Evolutionary conservation across 2,113 vertebrate genomes (phyloP), one percentile per base, ranked within the genome.

Genomic region (Otolemur garnettii): DNA sequence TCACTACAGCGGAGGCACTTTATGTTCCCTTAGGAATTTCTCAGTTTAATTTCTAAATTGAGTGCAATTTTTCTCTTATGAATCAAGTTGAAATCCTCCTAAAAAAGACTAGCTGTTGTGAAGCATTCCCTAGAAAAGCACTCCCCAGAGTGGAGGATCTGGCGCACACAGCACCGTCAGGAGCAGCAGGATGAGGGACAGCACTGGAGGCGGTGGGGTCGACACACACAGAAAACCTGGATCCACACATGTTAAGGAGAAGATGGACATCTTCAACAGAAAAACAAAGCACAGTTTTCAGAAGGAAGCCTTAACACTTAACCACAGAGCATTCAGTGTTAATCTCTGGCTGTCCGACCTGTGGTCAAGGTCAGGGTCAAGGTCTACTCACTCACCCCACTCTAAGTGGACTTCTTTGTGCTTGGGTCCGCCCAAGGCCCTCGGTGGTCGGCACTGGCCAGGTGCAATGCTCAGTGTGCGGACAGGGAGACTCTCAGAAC

Each of bases 321-420:
- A 75, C 71, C 24, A 81, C 24, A 81, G 68, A 62, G n/a, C 80
- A 18, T 62, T 10, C 55, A 22, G 33, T 64, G 55, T 93, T 55
- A n/a, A 19, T 50, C 87, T 82, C 78, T 75, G 35, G 3, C 21
- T 24, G 86, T 59, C 64, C 79, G n/a, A 62, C 55, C 0, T 35
- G 53, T 26, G 5, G 45, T 50, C 45, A 50, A 50, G 45, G 45
- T 50, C 45, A 50, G 45, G 0, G 33, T 0, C 60, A 74, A 60
- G 79, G 2, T 75, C 8, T 33, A 2, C 15, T 2, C 45, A 94
- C 98, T 99, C 97, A 99, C 99, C 99, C 99, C 99, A 99, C 75
- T 99, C 99, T 87, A 99, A 98, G 98, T 99, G 99, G 85, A 99
- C 98, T 94, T 99, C 99, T 98, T 99, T 99, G 98, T 99, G 99